phyloP scores from a whole-genome alignment of 2,888 invertebrate genomes.

The Watsonalla binaria region DNA sequence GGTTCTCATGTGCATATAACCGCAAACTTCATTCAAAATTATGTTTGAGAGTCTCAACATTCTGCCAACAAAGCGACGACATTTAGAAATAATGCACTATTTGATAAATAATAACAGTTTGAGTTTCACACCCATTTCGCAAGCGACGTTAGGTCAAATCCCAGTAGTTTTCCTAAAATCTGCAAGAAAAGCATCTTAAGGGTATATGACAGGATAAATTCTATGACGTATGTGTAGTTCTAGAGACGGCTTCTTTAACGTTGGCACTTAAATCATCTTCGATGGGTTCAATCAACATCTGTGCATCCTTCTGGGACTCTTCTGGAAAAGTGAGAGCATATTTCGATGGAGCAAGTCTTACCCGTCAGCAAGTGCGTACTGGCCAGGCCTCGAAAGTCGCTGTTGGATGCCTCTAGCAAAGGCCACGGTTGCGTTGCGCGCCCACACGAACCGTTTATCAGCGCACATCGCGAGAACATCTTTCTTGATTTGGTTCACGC shows the following conservation, averaged over 20 bases:
- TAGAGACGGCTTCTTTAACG: no score
- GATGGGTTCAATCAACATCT: no score
- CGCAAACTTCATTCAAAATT: slow-evolving; percentile 53
- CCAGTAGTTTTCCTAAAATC: no score
- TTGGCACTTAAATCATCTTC: no score
- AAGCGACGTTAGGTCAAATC: no score
- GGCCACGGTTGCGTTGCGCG: slow-evolving; percentile 61
- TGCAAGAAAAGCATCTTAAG: no score
- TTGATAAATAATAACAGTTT: no score
- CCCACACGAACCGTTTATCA: slow-evolving; percentile 59
- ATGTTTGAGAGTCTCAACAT: slow-evolving; percentile 65
- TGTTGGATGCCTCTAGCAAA: slow-evolving; percentile 65
- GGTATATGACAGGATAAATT: no score
- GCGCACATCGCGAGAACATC: slow-evolving; percentile 46
- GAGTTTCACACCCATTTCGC: no score
- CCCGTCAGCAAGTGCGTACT: slow-evolving; percentile 57
- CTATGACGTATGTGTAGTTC: no score
- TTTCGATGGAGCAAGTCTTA: slow-evolving; percentile 15
- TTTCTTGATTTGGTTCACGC: slow-evolving; percentile 45
- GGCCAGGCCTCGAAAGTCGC: slow-evolving; percentile 49
- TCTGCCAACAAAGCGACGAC: slow-evolving; percentile 24
- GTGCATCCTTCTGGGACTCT: neutral
- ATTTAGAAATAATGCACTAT: neutral
- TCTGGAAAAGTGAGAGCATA: neutral
- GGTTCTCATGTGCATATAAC: slow-evolving; percentile 44